phyloP scores from a whole-genome alignment of 2,797 vertebrate genomes.

The Kryptolebias ocellatus region DNA sequence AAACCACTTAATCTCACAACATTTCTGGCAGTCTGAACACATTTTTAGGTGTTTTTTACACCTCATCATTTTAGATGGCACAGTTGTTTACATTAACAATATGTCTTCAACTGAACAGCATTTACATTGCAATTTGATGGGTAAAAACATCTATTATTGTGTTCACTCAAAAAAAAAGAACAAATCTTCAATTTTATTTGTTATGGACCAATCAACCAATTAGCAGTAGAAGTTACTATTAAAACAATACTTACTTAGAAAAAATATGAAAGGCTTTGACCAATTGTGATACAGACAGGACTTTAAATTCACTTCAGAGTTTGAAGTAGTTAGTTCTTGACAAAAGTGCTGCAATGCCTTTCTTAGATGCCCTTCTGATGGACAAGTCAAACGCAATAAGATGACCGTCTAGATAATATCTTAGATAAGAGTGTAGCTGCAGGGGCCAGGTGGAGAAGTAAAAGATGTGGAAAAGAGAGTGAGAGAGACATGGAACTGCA shows the following conservation, averaged over 20 bases:
- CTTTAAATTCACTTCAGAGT: constrained; percentile 27
- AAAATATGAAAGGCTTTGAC: neutral
- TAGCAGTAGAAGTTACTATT: neutral
- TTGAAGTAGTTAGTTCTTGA: constrained; percentile 33
- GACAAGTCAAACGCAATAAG: constrained; percentile 42
- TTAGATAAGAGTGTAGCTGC: constrained; percentile 40
- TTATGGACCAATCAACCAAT: constrained; percentile 1
- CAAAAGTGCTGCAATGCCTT: constrained; percentile 25
- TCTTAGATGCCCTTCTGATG: constrained; percentile 41
- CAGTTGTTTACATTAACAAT: no score
- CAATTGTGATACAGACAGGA: neutral
- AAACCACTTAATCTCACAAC: no score
- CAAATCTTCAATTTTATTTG: neutral
- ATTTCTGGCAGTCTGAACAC: no score
- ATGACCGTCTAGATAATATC: constrained; percentile 30
- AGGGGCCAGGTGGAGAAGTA: constrained; percentile 49
- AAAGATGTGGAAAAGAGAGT: neutral
- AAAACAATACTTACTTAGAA: constrained; percentile 15
- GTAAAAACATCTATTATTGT: no score
- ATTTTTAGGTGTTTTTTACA: no score
- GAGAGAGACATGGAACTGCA: constrained; percentile 47
- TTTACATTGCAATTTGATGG: no score
- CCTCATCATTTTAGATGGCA: no score
- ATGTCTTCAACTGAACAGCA: no score
- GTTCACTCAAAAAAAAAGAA: neutral